These are phyloP conservation scores for Parochlus steinenii DNA, from an alignment of 2,888 invertebrate genomes.

Conservation along the genomic window DNA sequence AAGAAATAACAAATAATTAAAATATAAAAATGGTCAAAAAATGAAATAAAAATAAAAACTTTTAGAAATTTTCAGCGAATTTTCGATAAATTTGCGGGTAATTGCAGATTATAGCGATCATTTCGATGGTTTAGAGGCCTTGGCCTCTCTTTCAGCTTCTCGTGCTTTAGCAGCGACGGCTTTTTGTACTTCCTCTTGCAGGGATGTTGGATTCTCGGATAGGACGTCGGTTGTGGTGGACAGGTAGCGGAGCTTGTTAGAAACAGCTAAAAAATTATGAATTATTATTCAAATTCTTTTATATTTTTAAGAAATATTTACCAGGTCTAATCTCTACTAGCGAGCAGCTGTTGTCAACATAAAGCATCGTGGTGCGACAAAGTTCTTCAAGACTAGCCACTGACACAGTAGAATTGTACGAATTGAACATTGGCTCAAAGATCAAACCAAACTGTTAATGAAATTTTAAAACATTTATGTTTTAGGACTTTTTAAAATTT, in stretches of 20 bases:
- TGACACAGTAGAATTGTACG: conserved; percentile 83
- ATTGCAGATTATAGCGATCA: no score
- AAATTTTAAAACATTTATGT: conserved; percentile 1
- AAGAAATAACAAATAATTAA: no score
- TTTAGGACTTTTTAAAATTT: neutral
- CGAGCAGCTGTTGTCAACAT: conserved; percentile 95
- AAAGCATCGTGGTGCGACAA: conserved; percentile 76
- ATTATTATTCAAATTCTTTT: conserved; percentile 10
- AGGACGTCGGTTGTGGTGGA: conserved; percentile 88
- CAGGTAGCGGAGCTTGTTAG: conserved; percentile 76
- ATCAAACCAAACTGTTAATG: conserved; percentile 71
- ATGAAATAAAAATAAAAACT: no score
- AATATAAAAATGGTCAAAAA: no score
- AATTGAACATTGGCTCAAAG: conserved; percentile 72
- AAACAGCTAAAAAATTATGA: conserved; percentile 52
- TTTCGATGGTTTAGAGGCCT: no score
- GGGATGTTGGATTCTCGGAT: conserved; percentile 61
- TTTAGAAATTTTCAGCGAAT: no score
- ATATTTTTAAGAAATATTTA: conserved; percentile 27
- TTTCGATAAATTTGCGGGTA: no score
- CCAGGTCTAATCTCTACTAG: conserved; percentile 86
- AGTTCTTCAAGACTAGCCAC: conserved; percentile 82
- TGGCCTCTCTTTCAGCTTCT: no score
- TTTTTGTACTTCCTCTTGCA: conserved; percentile 78
- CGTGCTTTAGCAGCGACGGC: conserved; percentile 36